Evolutionary conservation across 2,113 vertebrate species (phyloP), one percentile per base, ranked within the genome.

Genomic region (Isichthys henryi): DNA sequence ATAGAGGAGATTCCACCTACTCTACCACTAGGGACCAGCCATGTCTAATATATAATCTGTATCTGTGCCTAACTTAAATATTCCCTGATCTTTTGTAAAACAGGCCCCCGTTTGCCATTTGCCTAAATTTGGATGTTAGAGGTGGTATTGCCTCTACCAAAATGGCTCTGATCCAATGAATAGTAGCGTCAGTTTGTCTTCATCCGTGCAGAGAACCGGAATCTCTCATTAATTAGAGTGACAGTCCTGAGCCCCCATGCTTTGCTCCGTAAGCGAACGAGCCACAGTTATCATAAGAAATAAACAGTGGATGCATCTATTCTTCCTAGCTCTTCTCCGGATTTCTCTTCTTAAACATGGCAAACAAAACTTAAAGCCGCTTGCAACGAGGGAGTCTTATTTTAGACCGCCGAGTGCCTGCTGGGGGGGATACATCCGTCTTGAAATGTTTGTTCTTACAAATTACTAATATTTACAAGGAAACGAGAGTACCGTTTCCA

Each of bases 81-180:
- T 19, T 43, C 31, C 35, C 31, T 74, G 3, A 74, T 74, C 11
- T 27, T 74, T 74, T 31, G 66, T 27, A 35, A 74, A 74, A 35
- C 66, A 31, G 66, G 27, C 10, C n/a, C 66, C 3, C 31, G 66
- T 74, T 74, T 35, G 11, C 11, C 31, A 35, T 35, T 31, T 74
- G 66, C 66, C 27, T 35, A 74, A 3, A 11, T 74, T 4, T 15
- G 66, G 11, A 74, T 35, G 27, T 35, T 27, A 74, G 23, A 27
- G 66, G 5, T 80, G 62, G 83, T 87, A 53, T 86, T 88, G 77
- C 84, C 83, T 86, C 50, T 49, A 85, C 83, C 84, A 89, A 91
- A 91, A 90, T 90, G 86, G 66, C 91, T 92, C 62, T 49, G 88
- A 56, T 90, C 85, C 88, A 91, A 90, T 90, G 87, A 82, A 85